phyloP scores from a whole-genome alignment of 2,797 vertebrate species.

The Lagocephalus sceleratus region DNA sequence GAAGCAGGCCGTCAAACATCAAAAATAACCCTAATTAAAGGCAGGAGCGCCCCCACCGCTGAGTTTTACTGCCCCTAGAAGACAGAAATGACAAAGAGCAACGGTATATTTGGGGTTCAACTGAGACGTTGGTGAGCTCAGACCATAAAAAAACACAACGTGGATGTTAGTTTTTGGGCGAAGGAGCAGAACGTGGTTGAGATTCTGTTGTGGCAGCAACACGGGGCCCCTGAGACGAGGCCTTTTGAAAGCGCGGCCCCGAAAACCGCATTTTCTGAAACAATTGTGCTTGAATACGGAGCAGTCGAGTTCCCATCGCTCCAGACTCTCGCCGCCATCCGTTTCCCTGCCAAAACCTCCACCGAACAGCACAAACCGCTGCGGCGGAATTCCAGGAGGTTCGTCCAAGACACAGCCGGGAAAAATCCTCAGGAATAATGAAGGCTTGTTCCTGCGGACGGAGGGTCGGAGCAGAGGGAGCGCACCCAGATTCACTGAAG shows the following conservation, averaged over 20 bases:
- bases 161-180: too few species aligned
- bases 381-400: constrained; percentile 53
- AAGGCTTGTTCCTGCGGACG: constrained; percentile 43
- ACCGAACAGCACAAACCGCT: constrained; percentile 48
- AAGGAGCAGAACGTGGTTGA: too few species aligned
- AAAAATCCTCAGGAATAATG: constrained; percentile 57
- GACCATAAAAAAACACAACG: too few species aligned
- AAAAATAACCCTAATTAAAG: too few species aligned
- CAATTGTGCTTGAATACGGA: constrained; percentile 37
- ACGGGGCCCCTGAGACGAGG: constrained; percentile 1
- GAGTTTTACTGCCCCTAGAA: too few species aligned
- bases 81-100: too few species aligned
- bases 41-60: too few species aligned
- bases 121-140: too few species aligned
- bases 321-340: constrained; percentile 17
- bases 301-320: constrained; percentile 48
- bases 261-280: constrained; percentile 20
- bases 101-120: too few species aligned
- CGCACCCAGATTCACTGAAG: background rate
- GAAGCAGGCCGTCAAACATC: too few species aligned
- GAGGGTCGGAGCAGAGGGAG: constrained; percentile 26
- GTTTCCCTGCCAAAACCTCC: constrained; percentile 58
- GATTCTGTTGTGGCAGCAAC: too few species aligned
- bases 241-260: constrained; percentile 20
- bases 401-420: constrained; percentile 51